phyloP scores from a whole-genome alignment of 2,888 invertebrate species.

The Andrena trimmerana region DNA sequence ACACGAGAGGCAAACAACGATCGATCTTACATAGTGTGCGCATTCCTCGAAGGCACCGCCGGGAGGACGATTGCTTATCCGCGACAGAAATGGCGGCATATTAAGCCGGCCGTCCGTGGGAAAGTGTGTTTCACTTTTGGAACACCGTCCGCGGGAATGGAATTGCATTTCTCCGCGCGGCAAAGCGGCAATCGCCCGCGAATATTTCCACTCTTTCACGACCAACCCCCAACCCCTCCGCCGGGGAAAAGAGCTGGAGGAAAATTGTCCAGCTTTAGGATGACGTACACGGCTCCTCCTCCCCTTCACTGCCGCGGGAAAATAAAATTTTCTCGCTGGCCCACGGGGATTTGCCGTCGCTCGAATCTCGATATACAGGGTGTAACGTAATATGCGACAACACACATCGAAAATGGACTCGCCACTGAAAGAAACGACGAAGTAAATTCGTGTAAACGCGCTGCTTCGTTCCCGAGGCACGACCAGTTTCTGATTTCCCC shows the following conservation, averaged over 20 bases:
- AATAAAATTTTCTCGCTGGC: conserved; percentile 19
- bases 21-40: not conserved
- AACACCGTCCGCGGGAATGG: conserved; percentile 46
- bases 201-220: conserved; percentile 21
- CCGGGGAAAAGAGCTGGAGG: conserved; percentile 2
- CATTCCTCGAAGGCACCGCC: not conserved
- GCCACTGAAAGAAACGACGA: too few relatives aligned
- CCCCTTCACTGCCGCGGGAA: not conserved
- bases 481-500: too few relatives aligned
- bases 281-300: not conserved
- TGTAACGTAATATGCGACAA: too few relatives aligned
- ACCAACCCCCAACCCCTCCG: too few relatives aligned
- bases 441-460: too few relatives aligned
- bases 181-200: conserved; percentile 45
- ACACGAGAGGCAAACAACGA: not conserved
- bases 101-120: conserved; percentile 33
- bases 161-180: conserved; percentile 46
- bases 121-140: conserved; percentile 43
- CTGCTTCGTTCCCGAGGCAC: too few relatives aligned
- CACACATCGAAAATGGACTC: too few relatives aligned
- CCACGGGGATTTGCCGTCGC: conserved; percentile 3
- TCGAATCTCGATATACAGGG: conserved; percentile 5
- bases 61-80: too few relatives aligned
- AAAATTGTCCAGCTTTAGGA: conserved; percentile 47
- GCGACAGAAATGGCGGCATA: conserved; percentile 31